Base-by-base conservation (phyloP, 2,888 invertebrate species). In the Amorpha juglandis region DNA sequence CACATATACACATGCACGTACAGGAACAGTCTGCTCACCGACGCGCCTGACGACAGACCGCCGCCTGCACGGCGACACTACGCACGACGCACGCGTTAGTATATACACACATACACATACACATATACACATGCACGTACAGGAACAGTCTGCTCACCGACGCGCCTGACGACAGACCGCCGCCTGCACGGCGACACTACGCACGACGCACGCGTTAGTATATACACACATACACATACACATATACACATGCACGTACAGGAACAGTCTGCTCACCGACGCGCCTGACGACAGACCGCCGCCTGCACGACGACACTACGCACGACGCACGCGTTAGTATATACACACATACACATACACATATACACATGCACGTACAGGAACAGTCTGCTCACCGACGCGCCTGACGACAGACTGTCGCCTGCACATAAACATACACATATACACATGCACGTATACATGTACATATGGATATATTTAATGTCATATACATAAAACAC, bases 101-200 rank as follows among this genome's bases (percentile, higher is more conserved):
- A 12, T 96, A 95, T 82, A 95, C 95, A 73, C 19, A 74, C 75
- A 68, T 6, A 3, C 27, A 52, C 12, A 27, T 27, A 4, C 27
- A 27, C 27, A 27, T n/a, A n/a, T 27, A 4, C 27, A 27, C 27
- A 27, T 27, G 27, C 63, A 93, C 97, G 62, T 99, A 99, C 93
- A 95, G 98, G 78, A 97, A 97, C 93, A 97, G 98, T 74, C 94
- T 99, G 82, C 95, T 98, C 75, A 97, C 98, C 0, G 98, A 98
- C 90, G 95, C 96, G 63, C 89, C 93, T 70, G 97, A 97, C 85
- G 95, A 95, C 74, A 94, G 95, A 9, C 70, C 95, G 95, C 67
- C 96, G 95, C 80, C 96, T 95, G 87, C 92, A 95, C 72, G 96
- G 95, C 42, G 95, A 94, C 88, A 96, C 96, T 88, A 88, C 87